These are phyloP conservation scores for Trichacis sp. DNA, from an alignment of 2,888 invertebrate species.

Conservation along the genomic window DNA sequence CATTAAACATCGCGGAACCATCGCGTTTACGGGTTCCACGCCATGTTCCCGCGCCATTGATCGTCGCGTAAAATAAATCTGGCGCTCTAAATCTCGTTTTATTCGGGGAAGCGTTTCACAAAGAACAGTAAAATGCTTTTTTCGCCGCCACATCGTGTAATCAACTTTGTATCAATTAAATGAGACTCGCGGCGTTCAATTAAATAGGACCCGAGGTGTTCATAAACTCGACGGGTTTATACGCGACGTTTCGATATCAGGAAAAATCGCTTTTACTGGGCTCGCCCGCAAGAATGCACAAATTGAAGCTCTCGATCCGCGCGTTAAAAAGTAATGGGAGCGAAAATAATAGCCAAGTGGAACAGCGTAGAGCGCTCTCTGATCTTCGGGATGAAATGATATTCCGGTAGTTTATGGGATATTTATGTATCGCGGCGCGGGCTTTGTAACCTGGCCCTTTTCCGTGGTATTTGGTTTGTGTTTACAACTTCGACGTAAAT, in stretches of 20 bases:
- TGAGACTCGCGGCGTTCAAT: not conserved
- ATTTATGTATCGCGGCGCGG: not conserved
- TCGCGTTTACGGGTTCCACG: not conserved
- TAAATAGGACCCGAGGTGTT: not conserved
- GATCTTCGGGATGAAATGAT: conserved; percentile 30
- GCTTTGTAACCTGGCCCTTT: not conserved
- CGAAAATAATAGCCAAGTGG: conserved; percentile 27
- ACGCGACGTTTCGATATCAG: too few relatives aligned
- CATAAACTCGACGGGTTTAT: not conserved
- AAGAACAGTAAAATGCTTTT: not conserved
- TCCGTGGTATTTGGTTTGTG: not conserved
- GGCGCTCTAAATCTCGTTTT: not conserved
- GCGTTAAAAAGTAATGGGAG: conserved; percentile 4
- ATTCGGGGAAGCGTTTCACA: not conserved
- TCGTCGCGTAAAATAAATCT: not conserved
- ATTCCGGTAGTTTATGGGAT: conserved; percentile 21
- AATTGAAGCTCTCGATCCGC: not conserved
- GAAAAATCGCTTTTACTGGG: too few relatives aligned
- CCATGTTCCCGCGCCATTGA: not conserved
- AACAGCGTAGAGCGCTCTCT: too few relatives aligned
- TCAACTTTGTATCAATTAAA: not conserved
- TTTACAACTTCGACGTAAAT: too few relatives aligned
- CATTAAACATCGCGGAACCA: not conserved
- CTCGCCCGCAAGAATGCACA: not conserved
- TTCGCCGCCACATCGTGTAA: not conserved